A percentile compares a stretch with the other conserved stretches of the same genome.
Evolutionary conservation across 2,888 invertebrate genomes (phyloP).

Genomic region (Chloromyia formosa): DNA sequence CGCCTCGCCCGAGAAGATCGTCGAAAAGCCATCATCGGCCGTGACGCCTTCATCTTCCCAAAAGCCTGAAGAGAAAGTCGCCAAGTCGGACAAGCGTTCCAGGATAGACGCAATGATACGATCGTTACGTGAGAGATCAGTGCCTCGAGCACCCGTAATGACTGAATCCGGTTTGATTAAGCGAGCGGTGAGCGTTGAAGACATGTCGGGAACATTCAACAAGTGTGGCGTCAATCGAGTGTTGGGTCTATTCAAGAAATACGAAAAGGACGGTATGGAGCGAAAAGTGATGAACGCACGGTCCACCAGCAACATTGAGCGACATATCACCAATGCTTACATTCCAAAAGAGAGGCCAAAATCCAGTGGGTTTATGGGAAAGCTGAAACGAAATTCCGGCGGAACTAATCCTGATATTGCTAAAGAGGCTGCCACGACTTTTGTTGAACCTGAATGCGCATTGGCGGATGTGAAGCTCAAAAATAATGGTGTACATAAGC

Average conservation of each 20-base stretch:
- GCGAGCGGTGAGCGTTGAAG: conserved; percentile 77
- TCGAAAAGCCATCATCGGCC: conserved; percentile 52
- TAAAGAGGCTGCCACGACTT: conserved; percentile 64
- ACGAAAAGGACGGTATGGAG: conserved; percentile 70
- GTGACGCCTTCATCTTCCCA: neutral
- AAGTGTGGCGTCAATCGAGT: conserved; percentile 79
- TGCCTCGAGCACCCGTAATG: conserved; percentile 67
- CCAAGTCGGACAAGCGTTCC: conserved; percentile 62
- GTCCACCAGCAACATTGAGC: conserved; percentile 61
- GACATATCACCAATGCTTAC: conserved; percentile 59
- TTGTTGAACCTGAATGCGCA: conserved; percentile 57
- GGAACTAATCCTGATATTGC: conserved; percentile 45
- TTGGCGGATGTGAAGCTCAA: conserved; percentile 45
- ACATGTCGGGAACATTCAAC: conserved; percentile 69
- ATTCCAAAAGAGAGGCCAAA: conserved; percentile 55
- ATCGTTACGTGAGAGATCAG: conserved; percentile 73
- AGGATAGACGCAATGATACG: conserved; percentile 68
- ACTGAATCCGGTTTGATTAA: conserved; percentile 76
- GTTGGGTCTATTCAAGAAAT: conserved; percentile 79
- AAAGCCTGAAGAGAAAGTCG: conserved; percentile 52
- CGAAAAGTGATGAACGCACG: conserved; percentile 59
- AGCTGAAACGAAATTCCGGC: conserved; percentile 64
- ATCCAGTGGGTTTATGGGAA: conserved; percentile 52
- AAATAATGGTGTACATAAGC: neutral
- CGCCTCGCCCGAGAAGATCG: conserved; percentile 34